phyloP scores from a whole-genome alignment of 2,797 vertebrate genomes.

The Lates japonicus region DNA sequence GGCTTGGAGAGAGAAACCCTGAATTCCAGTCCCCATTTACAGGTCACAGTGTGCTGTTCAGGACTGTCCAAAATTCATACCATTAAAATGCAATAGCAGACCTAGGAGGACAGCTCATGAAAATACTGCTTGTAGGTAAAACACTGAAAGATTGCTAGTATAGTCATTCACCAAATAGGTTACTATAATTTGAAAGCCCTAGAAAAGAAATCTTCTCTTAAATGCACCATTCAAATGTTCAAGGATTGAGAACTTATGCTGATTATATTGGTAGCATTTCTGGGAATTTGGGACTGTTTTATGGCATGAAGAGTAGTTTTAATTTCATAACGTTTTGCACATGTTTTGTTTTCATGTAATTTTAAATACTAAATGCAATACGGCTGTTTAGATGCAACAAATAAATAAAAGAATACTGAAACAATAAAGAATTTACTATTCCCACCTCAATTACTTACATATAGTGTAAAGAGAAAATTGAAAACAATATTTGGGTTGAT shows the following conservation, averaged over 20 bases:
- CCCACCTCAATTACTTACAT: no score
- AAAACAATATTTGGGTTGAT: background rate
- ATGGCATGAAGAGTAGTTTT: background rate
- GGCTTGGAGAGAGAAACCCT: conserved; percentile 48
- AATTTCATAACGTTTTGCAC: background rate
- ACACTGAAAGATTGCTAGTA: background rate
- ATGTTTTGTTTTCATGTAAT: background rate
- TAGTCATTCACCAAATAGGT: background rate
- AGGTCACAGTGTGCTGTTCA: conserved; percentile 8
- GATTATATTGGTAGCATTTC: background rate
- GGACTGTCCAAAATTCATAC: background rate
- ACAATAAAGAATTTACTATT: background rate
- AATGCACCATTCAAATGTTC: background rate
- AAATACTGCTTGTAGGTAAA: background rate
- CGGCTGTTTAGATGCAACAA: background rate
- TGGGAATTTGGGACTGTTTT: background rate
- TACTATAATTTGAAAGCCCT: background rate
- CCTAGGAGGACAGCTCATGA: background rate
- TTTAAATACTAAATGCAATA: background rate
- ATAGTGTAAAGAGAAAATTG: no score
- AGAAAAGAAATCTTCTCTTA: background rate
- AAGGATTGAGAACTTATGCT: background rate
- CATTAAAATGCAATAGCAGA: background rate
- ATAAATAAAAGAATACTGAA: background rate
- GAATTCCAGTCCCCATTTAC: conserved; percentile 27